phyloP scores from a whole-genome alignment of 2,113 vertebrate species.

The Hippocampus guttulatus region DNA sequence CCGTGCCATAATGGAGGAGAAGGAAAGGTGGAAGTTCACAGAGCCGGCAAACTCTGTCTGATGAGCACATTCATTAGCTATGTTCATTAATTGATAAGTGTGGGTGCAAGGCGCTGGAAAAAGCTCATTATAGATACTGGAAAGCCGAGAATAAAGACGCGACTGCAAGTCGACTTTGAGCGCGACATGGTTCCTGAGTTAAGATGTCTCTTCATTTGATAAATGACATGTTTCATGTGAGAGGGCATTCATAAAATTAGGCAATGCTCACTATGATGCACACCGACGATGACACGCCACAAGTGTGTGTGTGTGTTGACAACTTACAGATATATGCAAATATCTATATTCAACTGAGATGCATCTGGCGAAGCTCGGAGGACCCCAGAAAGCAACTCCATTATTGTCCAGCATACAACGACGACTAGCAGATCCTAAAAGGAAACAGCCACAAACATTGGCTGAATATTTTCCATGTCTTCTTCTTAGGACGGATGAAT shows the following conservation, averaged over 20 bases:
- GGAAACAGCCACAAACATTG: background rate
- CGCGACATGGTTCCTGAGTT: background rate
- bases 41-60: conserved; percentile 45
- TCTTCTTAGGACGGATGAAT: background rate
- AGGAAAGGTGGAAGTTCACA: conserved; percentile 59
- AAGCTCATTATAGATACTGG: conserved; percentile 59
- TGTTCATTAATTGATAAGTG: conserved; percentile 65
- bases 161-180: conserved; percentile 34
- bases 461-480: background rate
- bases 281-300: no score
- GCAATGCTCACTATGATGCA: no score
- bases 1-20: conserved; percentile 34
- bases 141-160: conserved; percentile 20
- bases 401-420: conserved; percentile 95
- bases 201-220: background rate
- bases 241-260: no score
- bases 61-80: conserved; percentile 61
- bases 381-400: conserved; percentile 94
- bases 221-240: background rate
- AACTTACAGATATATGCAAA: conserved; percentile 90
- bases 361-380: conserved; percentile 98
- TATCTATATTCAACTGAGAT: conserved; percentile 96
- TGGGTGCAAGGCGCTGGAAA: conserved; percentile 38
- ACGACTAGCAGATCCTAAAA: conserved; percentile 93
- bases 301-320: no score